Base-by-base conservation (phyloP, 2,113 vertebrate genomes). In the Lepus timidus region DNA sequence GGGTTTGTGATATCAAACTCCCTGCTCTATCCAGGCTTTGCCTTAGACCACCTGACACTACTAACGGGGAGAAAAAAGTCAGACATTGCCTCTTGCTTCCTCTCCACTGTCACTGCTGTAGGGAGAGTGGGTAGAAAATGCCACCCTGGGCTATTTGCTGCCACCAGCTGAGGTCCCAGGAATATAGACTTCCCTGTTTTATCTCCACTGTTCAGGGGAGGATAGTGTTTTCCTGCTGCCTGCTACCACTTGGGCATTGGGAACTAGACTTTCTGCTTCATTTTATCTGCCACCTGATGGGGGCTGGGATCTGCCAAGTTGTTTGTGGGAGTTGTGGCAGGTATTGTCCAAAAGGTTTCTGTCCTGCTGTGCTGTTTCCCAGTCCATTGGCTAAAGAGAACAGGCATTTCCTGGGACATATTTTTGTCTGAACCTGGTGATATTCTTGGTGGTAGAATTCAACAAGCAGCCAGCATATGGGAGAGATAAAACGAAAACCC, bases 271-370 rank as follows among this genome's bases (percentile, higher is more conserved):
- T 65, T 76, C 14, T 31, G 6, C 17, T 73, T 71, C 6, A 8
- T 55, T 91, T 82, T 29, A 17, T 81, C 9, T 55, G 81, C 12
- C 29, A 67, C 29, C 14, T 65, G 51, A 78, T 49, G n/a, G 33
- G 1, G 10, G 17, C 3, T 58, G 5, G 2, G 5, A 62, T 44
- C 17, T 20, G 31, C 4, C 9, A 16, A 3, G 11, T 11, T 62
- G 55, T 87, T 62, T 51, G 1, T 52, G 17, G 51, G 7, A 80
- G 25, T 11, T 73, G 80, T 17, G 25, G 25, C n/a, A 81, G 20
- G 16, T 73, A 25, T 4, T 52, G 22, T 71, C 20, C 49, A 44
- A 61, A 81, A 61, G 11, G 0, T 83, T 83, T 58, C 5, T 81
- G 7, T 27, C 55, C 11, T 36, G 36, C 9, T 58, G 8, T 62